Evolutionary conservation across 1,140 invertebrate genomes (phyloP).

Genomic region (Micrasema longulum): DNA sequence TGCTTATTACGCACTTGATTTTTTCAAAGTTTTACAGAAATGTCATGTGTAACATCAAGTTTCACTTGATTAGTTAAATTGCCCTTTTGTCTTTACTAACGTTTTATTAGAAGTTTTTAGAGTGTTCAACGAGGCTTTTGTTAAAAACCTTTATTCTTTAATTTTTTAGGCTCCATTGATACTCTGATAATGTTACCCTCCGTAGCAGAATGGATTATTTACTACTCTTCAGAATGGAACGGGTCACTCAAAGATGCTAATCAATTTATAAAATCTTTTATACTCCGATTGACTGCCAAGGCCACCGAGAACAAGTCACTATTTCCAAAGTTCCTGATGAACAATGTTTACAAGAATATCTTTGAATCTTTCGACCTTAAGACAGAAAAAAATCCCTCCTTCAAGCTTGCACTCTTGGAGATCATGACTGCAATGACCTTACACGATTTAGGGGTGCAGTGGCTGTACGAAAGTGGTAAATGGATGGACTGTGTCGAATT

Average conservation of each 20-base stretch:
- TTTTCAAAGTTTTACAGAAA: no score
- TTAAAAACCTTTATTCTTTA: no score
- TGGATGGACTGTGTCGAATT: conserved; percentile 71
- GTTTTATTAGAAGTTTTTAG: no score
- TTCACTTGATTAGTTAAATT: no score
- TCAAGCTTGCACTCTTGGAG: conserved; percentile 73
- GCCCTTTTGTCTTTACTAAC: no score
- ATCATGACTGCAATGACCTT: conserved; percentile 67
- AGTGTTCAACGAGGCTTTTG: no score
- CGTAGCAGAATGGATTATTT: conserved; percentile 41
- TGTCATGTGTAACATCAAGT: no score
- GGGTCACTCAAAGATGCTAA: conserved; percentile 29
- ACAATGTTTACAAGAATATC: conserved; percentile 61
- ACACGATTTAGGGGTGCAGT: conserved; percentile 69
- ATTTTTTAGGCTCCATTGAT: conserved; percentile 24
- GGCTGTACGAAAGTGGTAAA: conserved; percentile 66
- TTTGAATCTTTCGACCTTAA: conserved; percentile 58
- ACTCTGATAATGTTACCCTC: conserved; percentile 26
- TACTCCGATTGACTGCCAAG: conserved; percentile 59
- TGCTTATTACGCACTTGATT: no score
- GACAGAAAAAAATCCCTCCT: conserved; percentile 62
- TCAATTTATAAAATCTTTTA: conserved; percentile 57
- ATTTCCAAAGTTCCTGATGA: conserved; percentile 58
- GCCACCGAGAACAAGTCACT: conserved; percentile 58
- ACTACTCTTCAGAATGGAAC: conserved; percentile 32